Conservation (phyloP, 2,113 vertebrate genomes). For the Cephalopholis sonnerati region DNA sequence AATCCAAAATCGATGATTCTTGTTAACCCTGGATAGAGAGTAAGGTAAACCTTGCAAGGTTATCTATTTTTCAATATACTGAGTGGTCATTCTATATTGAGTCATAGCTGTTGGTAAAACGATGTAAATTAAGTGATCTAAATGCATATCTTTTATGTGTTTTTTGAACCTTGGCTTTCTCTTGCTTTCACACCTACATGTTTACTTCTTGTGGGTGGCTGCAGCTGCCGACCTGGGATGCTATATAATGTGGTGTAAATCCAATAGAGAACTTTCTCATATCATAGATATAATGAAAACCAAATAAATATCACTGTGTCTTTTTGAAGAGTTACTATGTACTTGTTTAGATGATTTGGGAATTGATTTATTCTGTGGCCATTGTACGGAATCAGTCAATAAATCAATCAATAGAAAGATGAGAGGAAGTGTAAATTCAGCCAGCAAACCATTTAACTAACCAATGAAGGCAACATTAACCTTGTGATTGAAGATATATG, state of each 20-base stretch:
- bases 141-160: background rate
- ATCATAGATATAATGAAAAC: background rate
- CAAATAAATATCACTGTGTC: background rate
- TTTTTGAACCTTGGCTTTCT: constrained; percentile 1
- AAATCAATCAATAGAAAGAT: constrained; percentile 14
- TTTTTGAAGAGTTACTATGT: background rate
- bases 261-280: background rate
- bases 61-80: background rate
- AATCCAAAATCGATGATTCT: background rate
- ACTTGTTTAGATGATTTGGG: background rate
- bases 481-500: too few relatives aligned
- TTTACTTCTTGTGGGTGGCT: background rate
- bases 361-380: constrained; percentile 8
- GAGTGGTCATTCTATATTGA: background rate
- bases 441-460: background rate
- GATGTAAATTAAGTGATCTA: background rate
- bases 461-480: background rate
- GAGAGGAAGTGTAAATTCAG: background rate
- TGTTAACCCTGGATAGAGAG: background rate
- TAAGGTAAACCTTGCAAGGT: background rate
- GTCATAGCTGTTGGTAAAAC: background rate
- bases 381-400: constrained; percentile 2
- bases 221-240: background rate
- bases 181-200: constrained; percentile 2
- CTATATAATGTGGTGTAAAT: background rate